These are phyloP conservation scores for Parotocinclus haroldoi DNA, from an alignment of 2,797 vertebrate species.

Conservation along the genomic window DNA sequence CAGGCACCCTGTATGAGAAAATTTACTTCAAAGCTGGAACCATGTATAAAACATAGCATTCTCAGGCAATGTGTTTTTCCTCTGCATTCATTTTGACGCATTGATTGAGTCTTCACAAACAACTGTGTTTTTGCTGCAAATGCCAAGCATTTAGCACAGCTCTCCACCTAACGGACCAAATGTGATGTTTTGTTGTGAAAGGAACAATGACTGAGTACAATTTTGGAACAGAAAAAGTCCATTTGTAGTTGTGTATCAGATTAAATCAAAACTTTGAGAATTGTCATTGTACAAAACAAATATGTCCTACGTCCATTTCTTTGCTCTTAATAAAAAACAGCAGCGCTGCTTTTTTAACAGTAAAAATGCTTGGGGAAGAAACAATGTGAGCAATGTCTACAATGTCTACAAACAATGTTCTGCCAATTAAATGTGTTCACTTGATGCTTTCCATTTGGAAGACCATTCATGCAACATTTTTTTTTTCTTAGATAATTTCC, in stretches of 20 bases:
- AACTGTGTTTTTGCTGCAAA: constrained; percentile 20
- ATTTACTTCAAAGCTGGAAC: constrained; percentile 38
- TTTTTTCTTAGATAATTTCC: too few species aligned
- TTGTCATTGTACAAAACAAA: neutral
- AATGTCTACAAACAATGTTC: neutral
- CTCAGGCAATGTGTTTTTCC: constrained; percentile 32
- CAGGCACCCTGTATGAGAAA: constrained; percentile 36
- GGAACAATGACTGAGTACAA: neutral
- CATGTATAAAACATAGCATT: constrained; percentile 30
- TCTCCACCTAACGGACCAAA: neutral
- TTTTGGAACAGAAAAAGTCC: neutral
- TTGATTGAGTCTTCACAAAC: constrained; percentile 26
- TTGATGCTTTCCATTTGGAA: neutral
- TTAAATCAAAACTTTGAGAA: neutral
- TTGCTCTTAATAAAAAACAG: neutral
- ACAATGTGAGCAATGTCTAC: neutral
- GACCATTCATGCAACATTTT: too few species aligned
- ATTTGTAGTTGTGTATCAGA: neutral
- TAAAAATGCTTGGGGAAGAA: neutral
- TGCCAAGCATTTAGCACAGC: constrained; percentile 6
- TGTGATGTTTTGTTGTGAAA: neutral
- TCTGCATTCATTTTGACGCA: constrained; percentile 23
- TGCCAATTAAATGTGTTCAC: neutral
- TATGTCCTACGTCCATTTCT: neutral
- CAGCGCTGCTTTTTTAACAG: neutral